A percentile compares a stretch with the other conserved stretches of the same genome.
Conservation (phyloP, 2,888 invertebrate genomes). For the Glaucopsyche alexis region DNA sequence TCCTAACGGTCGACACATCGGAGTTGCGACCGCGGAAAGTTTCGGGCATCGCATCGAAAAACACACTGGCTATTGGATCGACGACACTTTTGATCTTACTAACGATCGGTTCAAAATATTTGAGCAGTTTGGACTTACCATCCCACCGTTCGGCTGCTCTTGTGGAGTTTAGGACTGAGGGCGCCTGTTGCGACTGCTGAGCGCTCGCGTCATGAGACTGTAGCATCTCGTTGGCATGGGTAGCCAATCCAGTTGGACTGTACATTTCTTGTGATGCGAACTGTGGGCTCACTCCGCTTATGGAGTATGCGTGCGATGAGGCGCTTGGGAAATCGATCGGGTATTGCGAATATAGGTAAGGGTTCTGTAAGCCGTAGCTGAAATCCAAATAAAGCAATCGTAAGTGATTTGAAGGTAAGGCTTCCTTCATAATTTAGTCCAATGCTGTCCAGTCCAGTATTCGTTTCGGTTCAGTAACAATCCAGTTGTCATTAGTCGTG, state of each 20-base stretch:
- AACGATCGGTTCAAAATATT: conserved; percentile 69
- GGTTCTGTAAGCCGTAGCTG: conserved; percentile 76
- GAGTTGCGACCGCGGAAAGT: conserved; percentile 68
- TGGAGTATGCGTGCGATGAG: conserved; percentile 77
- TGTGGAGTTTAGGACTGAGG: conserved; percentile 64
- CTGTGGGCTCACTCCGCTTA: conserved; percentile 72
- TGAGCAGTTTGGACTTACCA: conserved; percentile 74
- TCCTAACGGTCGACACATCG: conserved; percentile 61
- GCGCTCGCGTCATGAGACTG: conserved; percentile 71
- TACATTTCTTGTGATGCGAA: conserved; percentile 74
- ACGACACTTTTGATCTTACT: conserved; percentile 61
- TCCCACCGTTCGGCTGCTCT: conserved; percentile 75
- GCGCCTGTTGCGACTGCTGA: conserved; percentile 77
- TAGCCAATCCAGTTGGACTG: conserved; percentile 66
- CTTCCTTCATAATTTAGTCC: background rate
- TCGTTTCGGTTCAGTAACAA: conserved; percentile 28
- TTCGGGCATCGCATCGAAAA: conserved; percentile 67
- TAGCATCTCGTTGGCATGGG: conserved; percentile 67
- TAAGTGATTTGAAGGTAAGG: conserved; percentile 31
- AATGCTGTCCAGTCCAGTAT: conserved; percentile 30
- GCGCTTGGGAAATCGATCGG: conserved; percentile 78
- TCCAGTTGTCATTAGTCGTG: background rate
- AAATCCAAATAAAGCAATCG: conserved; percentile 61
- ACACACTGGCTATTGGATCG: conserved; percentile 66
- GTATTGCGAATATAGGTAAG: conserved; percentile 77